These are phyloP conservation scores for Crypturellus undulatus DNA, from an alignment of 2,113 vertebrate species.

Conservation along the genomic window DNA sequence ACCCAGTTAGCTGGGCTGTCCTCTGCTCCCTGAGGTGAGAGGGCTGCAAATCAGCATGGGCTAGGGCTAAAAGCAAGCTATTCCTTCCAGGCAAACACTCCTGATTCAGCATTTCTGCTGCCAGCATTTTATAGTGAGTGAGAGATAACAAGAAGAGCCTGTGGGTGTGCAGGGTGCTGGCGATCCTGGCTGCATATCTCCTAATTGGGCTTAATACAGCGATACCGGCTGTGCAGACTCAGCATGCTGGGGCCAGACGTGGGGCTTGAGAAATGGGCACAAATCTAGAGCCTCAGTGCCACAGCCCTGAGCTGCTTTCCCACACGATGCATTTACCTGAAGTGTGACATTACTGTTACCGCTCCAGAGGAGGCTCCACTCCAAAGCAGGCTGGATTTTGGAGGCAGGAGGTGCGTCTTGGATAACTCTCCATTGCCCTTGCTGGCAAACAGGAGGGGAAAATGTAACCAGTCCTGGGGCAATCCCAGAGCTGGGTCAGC, in stretches of 20 bases:
- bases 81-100: not conserved
- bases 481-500: not conserved
- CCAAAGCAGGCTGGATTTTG: not conserved
- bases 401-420: not conserved
- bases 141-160: not conserved
- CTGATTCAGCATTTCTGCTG: slow-evolving; percentile 29
- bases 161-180: fast-evolving
- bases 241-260: fast-evolving
- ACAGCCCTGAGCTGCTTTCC: not conserved
- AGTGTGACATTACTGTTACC: not conserved
- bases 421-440: too few species aligned
- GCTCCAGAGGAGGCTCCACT: not conserved
- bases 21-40: not conserved
- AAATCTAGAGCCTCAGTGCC: not conserved
- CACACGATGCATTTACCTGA: not conserved
- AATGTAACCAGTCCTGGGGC: not conserved
- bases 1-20: fast-evolving
- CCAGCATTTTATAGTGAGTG: not conserved
- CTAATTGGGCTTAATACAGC: not conserved
- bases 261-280: not conserved
- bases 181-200: fast-evolving
- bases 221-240: not conserved
- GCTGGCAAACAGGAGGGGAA: too few species aligned
- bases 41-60: fast-evolving
- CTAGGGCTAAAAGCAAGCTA: not conserved